phyloP scores from a whole-genome alignment of 1,140 invertebrate species.

The Bombus picipes region DNA sequence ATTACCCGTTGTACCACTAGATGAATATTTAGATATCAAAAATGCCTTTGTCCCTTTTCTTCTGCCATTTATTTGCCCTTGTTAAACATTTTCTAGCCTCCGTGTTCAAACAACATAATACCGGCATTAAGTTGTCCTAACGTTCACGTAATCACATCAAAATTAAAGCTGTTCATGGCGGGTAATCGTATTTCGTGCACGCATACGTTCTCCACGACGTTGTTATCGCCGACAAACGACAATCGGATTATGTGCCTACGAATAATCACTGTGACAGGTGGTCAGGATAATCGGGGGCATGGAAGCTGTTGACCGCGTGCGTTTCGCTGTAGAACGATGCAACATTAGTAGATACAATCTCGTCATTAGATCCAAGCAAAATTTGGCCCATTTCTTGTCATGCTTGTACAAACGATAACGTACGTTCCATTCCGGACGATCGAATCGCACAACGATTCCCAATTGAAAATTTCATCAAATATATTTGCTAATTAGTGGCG shows the following conservation, averaged over 20 bases:
- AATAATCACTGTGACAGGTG: constrained; percentile 67
- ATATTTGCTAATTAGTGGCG: background rate
- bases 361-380: constrained; percentile 30
- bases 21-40: background rate
- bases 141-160: background rate
- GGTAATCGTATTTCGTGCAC: constrained; percentile 49
- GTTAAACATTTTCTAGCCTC: background rate
- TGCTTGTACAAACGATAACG: background rate
- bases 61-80: background rate
- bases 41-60: too few species aligned
- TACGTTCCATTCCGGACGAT: background rate
- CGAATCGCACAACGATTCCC: background rate
- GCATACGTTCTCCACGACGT: constrained; percentile 61
- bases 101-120: background rate
- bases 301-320: constrained; percentile 50
- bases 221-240: constrained; percentile 65
- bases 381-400: constrained; percentile 16
- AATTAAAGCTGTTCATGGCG: constrained; percentile 54
- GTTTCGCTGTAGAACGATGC: constrained; percentile 33
- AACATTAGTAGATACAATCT: constrained; percentile 44
- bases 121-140: background rate
- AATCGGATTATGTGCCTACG: constrained; percentile 68
- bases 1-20: background rate
- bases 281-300: constrained; percentile 58
- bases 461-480: background rate